Base-by-base conservation (phyloP, 2,888 invertebrate species). In the Crematogaster levior region DNA sequence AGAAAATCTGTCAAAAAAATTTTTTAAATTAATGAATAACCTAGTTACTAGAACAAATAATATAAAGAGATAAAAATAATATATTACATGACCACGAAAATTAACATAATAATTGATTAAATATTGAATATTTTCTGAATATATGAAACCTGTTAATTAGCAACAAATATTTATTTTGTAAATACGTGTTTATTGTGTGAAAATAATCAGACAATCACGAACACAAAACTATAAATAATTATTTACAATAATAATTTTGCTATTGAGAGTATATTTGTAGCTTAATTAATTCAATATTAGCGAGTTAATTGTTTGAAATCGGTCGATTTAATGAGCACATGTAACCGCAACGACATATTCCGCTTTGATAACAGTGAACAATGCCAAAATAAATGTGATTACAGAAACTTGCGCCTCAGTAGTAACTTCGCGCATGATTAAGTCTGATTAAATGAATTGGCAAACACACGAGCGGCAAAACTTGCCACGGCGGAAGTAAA, bases 231-330 rank as follows among this genome's bases (percentile, higher is more conserved):
- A n/a, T 15, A 30, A n/a, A 72, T 60, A 21, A 53, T 15, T 24
- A 72, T 10, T n/a, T 15, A 5, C 21, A 9, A 40, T 3, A 72
- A 40, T 9, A 73, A 60, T 60, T 34, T 53, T 21, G 30, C 6
- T 7, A 21, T 68, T 3, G 6, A 24, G 34, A 70, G 15, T 30
- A 70, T 10, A 37, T 12, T 53, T 0, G 21, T 15, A 34, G 34
- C 18, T 37, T 37, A 34, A 70, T 53, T 53, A 53, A 70, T 65
- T 7, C 70, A 12, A 70, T 70, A 53, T 53, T 15, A 51, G 1
- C 21, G 10, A 24, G 4, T 12, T 34, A 37, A 37, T 70, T 21
- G 18, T 37, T 58, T 27, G n/a, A 40, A n/a, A 34, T 73, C 46
- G 10, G 37, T 65, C 24, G 18, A 48, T 34, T 24, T 75, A 63